These are phyloP conservation scores for Pedetes capensis DNA, from an alignment of 2,113 vertebrate species.

Conservation along the genomic window DNA sequence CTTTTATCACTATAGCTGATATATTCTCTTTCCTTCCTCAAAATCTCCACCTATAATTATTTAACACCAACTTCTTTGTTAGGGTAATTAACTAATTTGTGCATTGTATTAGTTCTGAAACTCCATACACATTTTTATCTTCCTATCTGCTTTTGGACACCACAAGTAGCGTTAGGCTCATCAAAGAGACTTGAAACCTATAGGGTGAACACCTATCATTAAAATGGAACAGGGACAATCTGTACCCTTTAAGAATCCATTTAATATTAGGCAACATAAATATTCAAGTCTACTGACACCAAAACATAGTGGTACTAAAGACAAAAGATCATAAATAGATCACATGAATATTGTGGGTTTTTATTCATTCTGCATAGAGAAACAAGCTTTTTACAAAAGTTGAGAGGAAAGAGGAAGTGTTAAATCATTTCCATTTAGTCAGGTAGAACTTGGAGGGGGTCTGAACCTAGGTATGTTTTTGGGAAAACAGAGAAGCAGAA, in stretches of 20 bases:
- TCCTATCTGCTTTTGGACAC: background rate
- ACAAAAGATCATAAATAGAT: background rate
- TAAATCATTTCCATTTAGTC: background rate
- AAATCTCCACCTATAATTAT: background rate
- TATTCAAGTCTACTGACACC: conserved; percentile 1
- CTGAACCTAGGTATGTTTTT: background rate
- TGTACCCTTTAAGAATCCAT: background rate
- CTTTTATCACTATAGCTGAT: background rate
- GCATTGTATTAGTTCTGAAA: background rate
- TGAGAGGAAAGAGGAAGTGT: background rate
- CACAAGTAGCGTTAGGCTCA: background rate
- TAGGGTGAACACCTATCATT: background rate
- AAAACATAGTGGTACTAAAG: background rate
- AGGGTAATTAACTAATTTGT: background rate
- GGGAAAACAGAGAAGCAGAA: background rate
- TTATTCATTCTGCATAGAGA: background rate
- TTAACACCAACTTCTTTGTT: background rate
- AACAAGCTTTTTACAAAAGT: background rate
- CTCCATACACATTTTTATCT: background rate
- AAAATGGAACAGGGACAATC: conserved; percentile 23
- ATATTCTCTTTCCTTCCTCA: background rate
- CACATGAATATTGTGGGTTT: background rate
- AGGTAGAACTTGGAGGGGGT: background rate
- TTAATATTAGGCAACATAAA: background rate
- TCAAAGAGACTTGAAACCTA: background rate